Conservation (phyloP, 37 sponge, comb jelly and placozoan species). For the Ianthella basta region DNA sequence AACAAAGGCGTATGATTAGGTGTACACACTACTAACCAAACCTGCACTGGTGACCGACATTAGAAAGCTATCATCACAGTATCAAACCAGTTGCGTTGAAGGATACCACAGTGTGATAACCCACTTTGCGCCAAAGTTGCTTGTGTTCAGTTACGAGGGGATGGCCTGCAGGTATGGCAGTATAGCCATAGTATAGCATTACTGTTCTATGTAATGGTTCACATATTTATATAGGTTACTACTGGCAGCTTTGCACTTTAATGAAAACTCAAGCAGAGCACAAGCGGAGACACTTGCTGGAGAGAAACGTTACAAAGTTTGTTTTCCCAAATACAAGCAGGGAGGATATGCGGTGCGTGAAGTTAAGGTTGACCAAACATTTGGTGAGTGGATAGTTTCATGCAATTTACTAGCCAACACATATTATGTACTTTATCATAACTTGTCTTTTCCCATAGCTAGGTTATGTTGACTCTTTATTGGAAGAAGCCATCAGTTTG, state of each 20-base stretch:
- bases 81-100: slow-evolving; percentile 10
- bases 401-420: too few species aligned
- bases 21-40: background rate
- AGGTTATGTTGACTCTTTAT: background rate
- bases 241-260: background rate
- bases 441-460: background rate
- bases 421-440: background rate
- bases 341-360: background rate
- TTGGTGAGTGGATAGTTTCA: background rate
- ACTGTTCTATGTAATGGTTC: background rate
- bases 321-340: slow-evolving; percentile 22
- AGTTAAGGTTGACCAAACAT: background rate
- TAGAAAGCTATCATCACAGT: background rate
- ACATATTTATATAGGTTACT: background rate
- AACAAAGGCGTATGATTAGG: background rate
- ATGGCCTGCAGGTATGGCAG: background rate
- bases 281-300: slow-evolving; percentile 19
- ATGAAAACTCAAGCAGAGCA: background rate
- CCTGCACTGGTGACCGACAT: background rate
- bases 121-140: slow-evolving; percentile 9
- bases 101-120: slow-evolving; percentile 15
- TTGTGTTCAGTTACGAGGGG: background rate
- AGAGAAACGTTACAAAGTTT: background rate
- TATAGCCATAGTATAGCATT: background rate
- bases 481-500: background rate